Conservation (phyloP, 64 coral and sea anemone genomes). For the Stylophora pistillata region DNA sequence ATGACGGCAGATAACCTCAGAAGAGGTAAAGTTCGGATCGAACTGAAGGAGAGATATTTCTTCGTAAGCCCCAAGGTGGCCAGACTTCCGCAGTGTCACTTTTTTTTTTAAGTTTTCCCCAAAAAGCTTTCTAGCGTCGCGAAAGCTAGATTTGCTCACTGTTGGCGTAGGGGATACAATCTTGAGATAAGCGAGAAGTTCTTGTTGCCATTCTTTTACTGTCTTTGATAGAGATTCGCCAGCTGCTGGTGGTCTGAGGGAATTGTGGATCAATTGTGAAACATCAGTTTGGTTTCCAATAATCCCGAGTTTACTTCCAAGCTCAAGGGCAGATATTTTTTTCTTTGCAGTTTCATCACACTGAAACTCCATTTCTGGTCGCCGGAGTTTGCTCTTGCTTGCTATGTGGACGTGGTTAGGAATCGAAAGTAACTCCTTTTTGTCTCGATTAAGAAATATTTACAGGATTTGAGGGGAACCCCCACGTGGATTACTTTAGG, state of each 20-base stretch:
- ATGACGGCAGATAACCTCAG: conserved; percentile 24
- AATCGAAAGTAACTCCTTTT: too few species aligned
- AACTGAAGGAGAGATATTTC: conserved; percentile 31
- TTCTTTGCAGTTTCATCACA: neutral
- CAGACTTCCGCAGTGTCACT: conserved; percentile 24
- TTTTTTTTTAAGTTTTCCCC: conserved; percentile 10
- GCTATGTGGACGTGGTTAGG: too few species aligned
- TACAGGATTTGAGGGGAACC: too few species aligned
- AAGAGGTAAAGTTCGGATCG: conserved; percentile 48
- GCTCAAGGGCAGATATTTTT: neutral
- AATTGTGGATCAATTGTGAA: neutral
- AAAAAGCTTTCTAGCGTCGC: conserved; percentile 9
- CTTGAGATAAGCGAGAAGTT: neutral
- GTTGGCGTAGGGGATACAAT: neutral
- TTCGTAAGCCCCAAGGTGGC: conserved; percentile 1
- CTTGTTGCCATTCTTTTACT: neutral
- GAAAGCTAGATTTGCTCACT: neutral
- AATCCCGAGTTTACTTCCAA: neutral
- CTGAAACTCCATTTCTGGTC: too few species aligned
- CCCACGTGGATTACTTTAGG: too few species aligned
- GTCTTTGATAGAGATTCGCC: neutral
- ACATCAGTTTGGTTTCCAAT: neutral
- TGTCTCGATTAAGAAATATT: too few species aligned
- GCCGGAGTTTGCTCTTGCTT: too few species aligned
- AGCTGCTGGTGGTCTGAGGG: too few species aligned